Evolutionary conservation across 2,797 vertebrate genomes (phyloP), one percentile per base, ranked within the genome.

Genomic region (Chrysolophus pictus): DNA sequence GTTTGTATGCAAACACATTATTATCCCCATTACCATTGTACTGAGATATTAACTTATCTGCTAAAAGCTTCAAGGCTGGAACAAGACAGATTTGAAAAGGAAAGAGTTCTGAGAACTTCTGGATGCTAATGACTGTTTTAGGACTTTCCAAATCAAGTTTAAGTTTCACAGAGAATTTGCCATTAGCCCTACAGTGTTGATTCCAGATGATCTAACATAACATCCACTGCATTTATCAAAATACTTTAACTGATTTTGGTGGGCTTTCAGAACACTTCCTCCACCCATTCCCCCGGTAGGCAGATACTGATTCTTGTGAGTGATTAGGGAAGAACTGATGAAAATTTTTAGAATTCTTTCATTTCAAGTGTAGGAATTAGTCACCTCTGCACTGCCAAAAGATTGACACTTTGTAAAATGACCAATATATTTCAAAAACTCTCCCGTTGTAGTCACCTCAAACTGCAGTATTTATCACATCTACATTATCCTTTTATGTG

Each of bases 301-400:
- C 79, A 87, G 76, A 59, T 83, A 63, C 70, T n/a, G 42, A 51
- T 19, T 58, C 14, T 76, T 80, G 46, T 90, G 39, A 92, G 39
- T 81, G 64, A 92, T 90, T 79, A 91, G 49, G 33, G 26, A 88
- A 91, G 16, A 21, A 56, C 53, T 87, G 76, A 91, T 44, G 28
- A 86, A 85, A 78, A 5, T 49, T 73, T 31, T 75, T 67, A 37
- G n/a, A 92, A 18, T 60, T 87, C 23, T 72, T 85, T 85, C 46
- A n/a, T 51, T 60, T 35, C 39, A 70, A 67, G 31, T n/a, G 17
- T 79, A 93, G 11, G 23, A 51, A 89, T 60, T 62, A 62, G 42
- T 33, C 56, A 76, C 64, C 63, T 80, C 51, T 42, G 33, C 2
- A 0, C 28, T 91, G 82, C 46, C 33, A 79, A 56, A 90, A 53